Evolutionary conservation across 2,113 vertebrate genomes (phyloP), one percentile per base, ranked within the genome.

Genomic region (Gila orcuttii): DNA sequence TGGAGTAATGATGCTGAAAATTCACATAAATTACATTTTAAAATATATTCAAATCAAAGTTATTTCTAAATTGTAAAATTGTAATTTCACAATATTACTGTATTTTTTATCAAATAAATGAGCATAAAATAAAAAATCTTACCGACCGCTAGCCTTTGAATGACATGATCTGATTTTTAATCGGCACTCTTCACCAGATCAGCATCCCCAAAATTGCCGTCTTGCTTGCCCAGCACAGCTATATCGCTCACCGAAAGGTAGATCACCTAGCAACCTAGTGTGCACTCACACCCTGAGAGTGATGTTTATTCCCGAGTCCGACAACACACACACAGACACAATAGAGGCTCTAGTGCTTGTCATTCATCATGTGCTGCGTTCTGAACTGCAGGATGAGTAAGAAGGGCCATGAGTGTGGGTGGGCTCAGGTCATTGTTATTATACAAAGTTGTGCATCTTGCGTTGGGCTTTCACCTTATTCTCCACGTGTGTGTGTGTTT

Each of bases 401-500:
- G 80, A 62, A 6, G 21, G 55, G 21, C 55, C 12, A 15, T 42
- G 57, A 82, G 64, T 33, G 62, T 69, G 45, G n/a, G 62, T 19
- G 55, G 57, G n/a, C 57, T 62, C 10, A 1, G 13, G n/a, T 66
- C 62, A 68, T 19, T 52, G 31, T 68, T 82, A 66, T 50, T 25
- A 81, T 47, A 64, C 76, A 79, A 52, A 69, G 79, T 36, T 82
- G 79, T 13, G 45, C 12, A 0, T 82, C 80, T 82, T 82, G 28
- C 45, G 1, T 9, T 52, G 45, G 64, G 45, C 80, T 52, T 45
- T 69, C 45, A 82, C 79, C 62, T 68, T 82, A 69, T 52, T 52
- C 45, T 52, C 62, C 10, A 82, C 17, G 19, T 69, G 62, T 42
- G 45, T 68, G 13, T 60, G 39, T 80, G 55, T 66, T 28, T 81